Evolutionary conservation across 2,888 invertebrate genomes (phyloP).

Genomic region (Druceiella hillmani): DNA sequence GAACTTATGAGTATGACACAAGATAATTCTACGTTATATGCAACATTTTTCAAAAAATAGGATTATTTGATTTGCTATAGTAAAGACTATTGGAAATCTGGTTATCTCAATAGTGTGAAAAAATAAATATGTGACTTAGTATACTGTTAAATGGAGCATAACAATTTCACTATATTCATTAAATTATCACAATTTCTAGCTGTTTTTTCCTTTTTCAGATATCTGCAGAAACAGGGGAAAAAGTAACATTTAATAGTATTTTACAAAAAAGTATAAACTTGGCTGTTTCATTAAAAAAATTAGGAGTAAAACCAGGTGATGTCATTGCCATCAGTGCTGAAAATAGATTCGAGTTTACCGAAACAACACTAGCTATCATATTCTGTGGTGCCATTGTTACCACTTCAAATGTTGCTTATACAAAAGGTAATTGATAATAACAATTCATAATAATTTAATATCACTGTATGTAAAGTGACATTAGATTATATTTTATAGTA

Average conservation of each 20-base stretch:
- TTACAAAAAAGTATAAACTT: slow-evolving; percentile 53
- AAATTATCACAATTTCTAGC: too few species aligned
- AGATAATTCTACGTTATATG: too few species aligned
- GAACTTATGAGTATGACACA: too few species aligned
- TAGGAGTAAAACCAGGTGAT: slow-evolving; percentile 53
- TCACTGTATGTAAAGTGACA: slow-evolving; percentile 5
- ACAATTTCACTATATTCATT: too few species aligned
- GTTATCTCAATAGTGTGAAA: too few species aligned
- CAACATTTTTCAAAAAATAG: too few species aligned
- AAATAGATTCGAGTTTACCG: slow-evolving; percentile 56
- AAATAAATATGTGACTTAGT: too few species aligned
- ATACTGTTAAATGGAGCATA: too few species aligned
- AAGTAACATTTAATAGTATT: slow-evolving; percentile 49
- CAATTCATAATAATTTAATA: slow-evolving; percentile 4
- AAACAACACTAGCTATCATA: slow-evolving; percentile 50
- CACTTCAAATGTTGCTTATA: slow-evolving; percentile 59
- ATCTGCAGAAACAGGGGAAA: slow-evolving; percentile 53
- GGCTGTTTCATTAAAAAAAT: slow-evolving; percentile 45
- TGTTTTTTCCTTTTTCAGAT: slow-evolving; percentile 39
- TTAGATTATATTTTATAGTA: too few species aligned
- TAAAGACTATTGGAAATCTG: too few species aligned
- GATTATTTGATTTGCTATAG: too few species aligned
- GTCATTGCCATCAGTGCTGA: slow-evolving; percentile 57
- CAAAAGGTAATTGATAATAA: slow-evolving; percentile 47
- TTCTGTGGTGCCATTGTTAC: slow-evolving; percentile 55